Evolutionary conservation across 1,140 invertebrate species (phyloP), one percentile per base, ranked within the genome.

Genomic region (Diorhabda carinulata): DNA sequence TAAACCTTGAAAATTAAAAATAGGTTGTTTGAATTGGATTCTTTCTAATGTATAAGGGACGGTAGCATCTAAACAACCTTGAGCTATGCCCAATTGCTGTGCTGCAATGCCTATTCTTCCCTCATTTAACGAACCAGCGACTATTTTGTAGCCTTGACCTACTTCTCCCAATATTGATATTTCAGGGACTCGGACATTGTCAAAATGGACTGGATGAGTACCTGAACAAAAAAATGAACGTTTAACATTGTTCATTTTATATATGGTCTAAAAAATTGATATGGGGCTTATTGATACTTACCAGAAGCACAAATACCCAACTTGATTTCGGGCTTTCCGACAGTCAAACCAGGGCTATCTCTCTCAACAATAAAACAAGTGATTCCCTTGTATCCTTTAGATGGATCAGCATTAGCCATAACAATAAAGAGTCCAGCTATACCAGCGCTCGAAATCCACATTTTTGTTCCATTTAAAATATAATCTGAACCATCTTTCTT

Each of bases 361-460:
- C 91, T 88, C 47, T 99, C 97, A 2, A 99, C 93, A 67, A 98
- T 91, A 81, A 99, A 99, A 57, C 92, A 95, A 3, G 96, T 97
- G 71, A 98, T 97, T 66, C 95, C 94, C 81, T 90, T 93, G 76
- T 92, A 91, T 60, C 89, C 87, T 89, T 91, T 71, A 43, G 75
- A 86, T 4, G 90, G 90, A 82, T 96, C 88, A 59, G 91, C 93
- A 81, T 97, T 97, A 0, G 94, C 95, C 85, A 97, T 94, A 4
- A 97, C 91, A 3, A 96, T 79, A 81, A 95, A 96, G 1, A 96
- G 82, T 41, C 90, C 94, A 61, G 96, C 94, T 42, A 96, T 86
- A 80, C 95, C 94, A 0, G 96, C 94, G 84, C 96, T 97, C 2
- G 94, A 96, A 65, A 98, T 98, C 96, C 96, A 98, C 91, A 94